A percentile compares a stretch with the other conserved stretches of the same genome.
Evolutionary conservation across 1,140 invertebrate species (phyloP).

Genomic region (Lepidostoma basale): DNA sequence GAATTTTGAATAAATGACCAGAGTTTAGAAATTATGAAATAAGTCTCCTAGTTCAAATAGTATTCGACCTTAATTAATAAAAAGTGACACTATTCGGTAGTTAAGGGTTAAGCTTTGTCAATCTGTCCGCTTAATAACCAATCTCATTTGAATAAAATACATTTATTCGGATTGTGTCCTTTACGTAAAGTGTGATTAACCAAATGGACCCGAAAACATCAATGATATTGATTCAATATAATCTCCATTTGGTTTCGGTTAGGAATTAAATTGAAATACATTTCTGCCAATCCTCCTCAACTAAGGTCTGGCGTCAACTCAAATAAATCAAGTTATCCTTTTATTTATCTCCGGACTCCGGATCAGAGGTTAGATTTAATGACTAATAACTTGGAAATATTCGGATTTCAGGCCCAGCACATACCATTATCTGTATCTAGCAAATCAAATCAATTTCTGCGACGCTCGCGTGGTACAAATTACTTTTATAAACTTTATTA

Average conservation of each 20-base stretch:
- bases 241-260: constrained; percentile 12
- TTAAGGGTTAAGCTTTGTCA: constrained; percentile 19
- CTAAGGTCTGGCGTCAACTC: not conserved
- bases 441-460: no score
- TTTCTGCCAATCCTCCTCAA: not conserved
- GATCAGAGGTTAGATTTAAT: constrained; percentile 16
- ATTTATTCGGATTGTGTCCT: constrained; percentile 5
- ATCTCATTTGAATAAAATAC: constrained; percentile 19
- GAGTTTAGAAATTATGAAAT: no score
- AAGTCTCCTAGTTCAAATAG: no score
- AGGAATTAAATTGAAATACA: constrained; percentile 14
- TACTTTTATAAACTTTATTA: no score
- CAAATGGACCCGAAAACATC: constrained; percentile 20
- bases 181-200: constrained; percentile 15
- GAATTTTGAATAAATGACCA: no score
- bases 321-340: constrained; percentile 14
- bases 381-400: not conserved
- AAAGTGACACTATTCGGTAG: no score
- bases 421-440: no score
- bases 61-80: no score
- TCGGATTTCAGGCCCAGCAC: no score
- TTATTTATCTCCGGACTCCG: constrained; percentile 3
- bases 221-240: constrained; percentile 19
- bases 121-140: not conserved
- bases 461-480: no score